These are phyloP conservation scores for Notamacropus eugenii DNA, from an alignment of 2,797 vertebrate species.

Conservation along the genomic window DNA sequence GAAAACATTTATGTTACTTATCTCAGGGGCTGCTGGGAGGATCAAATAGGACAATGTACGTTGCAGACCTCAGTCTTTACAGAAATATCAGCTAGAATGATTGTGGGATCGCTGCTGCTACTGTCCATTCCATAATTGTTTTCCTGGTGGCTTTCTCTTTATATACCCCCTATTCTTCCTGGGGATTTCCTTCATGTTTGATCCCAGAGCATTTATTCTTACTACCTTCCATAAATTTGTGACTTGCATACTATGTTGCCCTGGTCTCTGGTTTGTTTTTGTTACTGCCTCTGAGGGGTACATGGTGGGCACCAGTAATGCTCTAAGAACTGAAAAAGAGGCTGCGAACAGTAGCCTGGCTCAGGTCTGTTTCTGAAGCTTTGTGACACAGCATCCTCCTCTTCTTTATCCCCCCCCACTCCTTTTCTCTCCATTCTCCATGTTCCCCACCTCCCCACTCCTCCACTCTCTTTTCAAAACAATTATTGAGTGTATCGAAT, in stretches of 20 bases:
- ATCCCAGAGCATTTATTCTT: neutral
- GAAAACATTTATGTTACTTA: neutral
- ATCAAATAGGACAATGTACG: neutral
- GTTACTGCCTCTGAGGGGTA: neutral
- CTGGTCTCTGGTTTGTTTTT: neutral
- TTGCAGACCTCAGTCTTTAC: neutral
- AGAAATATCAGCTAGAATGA: neutral
- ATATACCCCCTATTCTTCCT: neutral
- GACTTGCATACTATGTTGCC: neutral
- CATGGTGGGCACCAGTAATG: neutral
- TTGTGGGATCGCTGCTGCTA: neutral
- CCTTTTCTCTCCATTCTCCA: neutral
- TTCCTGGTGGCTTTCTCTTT: neutral
- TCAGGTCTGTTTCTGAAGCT: neutral
- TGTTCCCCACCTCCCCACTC: neutral
- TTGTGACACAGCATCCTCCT: neutral
- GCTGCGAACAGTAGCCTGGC: neutral
- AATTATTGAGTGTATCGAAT: neutral
- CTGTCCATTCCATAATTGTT: neutral
- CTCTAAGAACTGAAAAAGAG: neutral
- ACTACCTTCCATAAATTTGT: neutral
- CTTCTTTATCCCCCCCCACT: neutral
- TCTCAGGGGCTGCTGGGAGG: neutral
- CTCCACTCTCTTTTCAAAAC: neutral
- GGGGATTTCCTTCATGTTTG: neutral